Evolutionary conservation across 2,888 invertebrate genomes (phyloP), one percentile per base, ranked within the genome.

Genomic region (Chromoteleia sp.): DNA sequence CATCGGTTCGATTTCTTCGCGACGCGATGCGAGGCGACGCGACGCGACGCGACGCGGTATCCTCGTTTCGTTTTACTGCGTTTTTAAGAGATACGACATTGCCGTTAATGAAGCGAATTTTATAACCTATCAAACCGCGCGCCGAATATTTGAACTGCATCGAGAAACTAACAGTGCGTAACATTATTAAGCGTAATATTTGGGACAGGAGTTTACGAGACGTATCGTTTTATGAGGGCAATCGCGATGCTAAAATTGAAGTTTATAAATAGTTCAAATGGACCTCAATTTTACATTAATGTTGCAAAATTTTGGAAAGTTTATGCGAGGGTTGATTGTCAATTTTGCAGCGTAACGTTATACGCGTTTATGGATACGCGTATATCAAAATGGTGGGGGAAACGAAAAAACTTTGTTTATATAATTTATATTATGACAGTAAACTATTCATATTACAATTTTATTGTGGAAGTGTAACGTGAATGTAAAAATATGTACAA

Each of bases 91-190:
- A 56, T 19, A 19, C 14, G 56, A 39, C 7, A 52, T 39, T 39
- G 33, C 39, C 52, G 36, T 52, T 65, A 65, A 65, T 65, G 65
- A 65, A 65, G 50, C 52, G 65, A 50, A 65, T 65, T 65, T 65
- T 65, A 65, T 65, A 39, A 65, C 39, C 65, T 65, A 65, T 65
- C 50, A 65, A 65, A 63, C 56, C 8, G 36, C 12, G 36, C 12
- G 21, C 12, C 21, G 39, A 39, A 56, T 56, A 56, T n/a, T 56
- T 12, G 39, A 56, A 56, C 39, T 39, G 56, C 56, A 21, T 21
- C 12, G 21, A 12, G 30, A 36, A 56, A 36, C 39, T 56, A 56
- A 56, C 63, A 36, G 63, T 63, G 63, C 48, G 63, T 63, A 48
- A 48, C 63, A 36, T 48, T n/a, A n/a, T n/a, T 63, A 21, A 63